Base-by-base conservation (phyloP, 2,797 vertebrate genomes). In the Alcedo atthis region DNA sequence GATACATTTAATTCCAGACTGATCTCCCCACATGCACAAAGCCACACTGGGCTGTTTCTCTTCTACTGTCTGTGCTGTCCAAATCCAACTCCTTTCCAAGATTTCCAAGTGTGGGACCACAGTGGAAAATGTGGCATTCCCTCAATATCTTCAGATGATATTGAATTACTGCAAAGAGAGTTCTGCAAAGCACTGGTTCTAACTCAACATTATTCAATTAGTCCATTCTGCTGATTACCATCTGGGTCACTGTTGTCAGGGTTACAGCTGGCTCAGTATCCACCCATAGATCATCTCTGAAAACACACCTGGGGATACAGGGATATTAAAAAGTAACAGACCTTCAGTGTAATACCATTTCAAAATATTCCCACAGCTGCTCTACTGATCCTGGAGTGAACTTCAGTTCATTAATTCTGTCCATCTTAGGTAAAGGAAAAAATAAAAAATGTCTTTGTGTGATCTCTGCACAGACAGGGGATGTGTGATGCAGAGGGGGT, bases 221-320 rank as follows among this genome's bases (percentile, higher is more conserved):
- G 81, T 77, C 59, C 73, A 49, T 61, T 74, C 85, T 70, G 58
- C 86, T 77, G 89, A 91, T 81, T 92, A 91, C 93, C 96, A 88
- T 74, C 59, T 90, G 89, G 87, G 79, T 92, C 80, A 37, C 20
- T 54, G 92, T 88, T 83, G 85, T 92, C 71, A 82, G 90, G 89
- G 78, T 79, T 92, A 86, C 83, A 90, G 89, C 70, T 89, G 88
- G 33, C 82, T 76, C 57, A 25, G 40, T 45, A 46, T 49, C 62
- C 64, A 78, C 84, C 88, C 57, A 74, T 18, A 90, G 88, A 89
- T 80, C 59, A 33, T 17, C 78, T 90, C 22, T 85, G 57, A 61
- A 89, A 92, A 90, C 33, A 86, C 83, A 95, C 88, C 85, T 91
- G 75, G 86, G 89, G 53, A 55, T 35, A 30, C 8, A 22, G 40